Evolutionary conservation across 1,140 invertebrate species (phyloP), one percentile per base, ranked within the genome.

Genomic region (Cotesia vestalis): DNA sequence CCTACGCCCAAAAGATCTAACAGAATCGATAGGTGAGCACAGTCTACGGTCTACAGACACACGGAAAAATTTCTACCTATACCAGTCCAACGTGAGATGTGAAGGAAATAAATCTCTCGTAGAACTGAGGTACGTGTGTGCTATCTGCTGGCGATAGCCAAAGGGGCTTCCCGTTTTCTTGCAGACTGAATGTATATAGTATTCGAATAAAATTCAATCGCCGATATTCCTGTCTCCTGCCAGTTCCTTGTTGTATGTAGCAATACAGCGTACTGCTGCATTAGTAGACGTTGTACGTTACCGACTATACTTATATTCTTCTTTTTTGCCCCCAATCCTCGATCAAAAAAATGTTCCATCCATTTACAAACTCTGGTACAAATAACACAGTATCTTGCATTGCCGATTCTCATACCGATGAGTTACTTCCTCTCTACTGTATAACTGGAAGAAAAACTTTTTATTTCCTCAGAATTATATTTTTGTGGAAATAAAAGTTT

Each of bases 1-100:
- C 52, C 63, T 38, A 36, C 51, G 14, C 68, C 61, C 63, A 14
- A 67, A 69, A 66, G 38, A 76, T 66, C 68, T 61, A 66, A 63
- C 63, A 40, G 62, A 38, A 73, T 70, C 62, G 67, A 59, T 67
- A 27, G 67, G 57, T 59, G 27, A 20, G 5, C 17, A 59, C 57
- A 59, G 20, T 27, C 4, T 59, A 59, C 8, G 17, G 57, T 20
- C 4, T 59, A 14, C 3, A n/a, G 60, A 34, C 35, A 35, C 14
- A 35, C n/a, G 12, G 9, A 55, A 27, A 40, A 6, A 46, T 4
- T 11, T 8, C 9, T 35, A 12, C 8, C 3, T 8, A 40, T 38
- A 46, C 62, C 35, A 4, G 8, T 14, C 36, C 27, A 27, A 27
- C 27, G 27, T 27, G 20, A 4, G 34, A 46, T 46, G 40, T 55